Base-by-base conservation (phyloP, 2,888 invertebrate species). In the Pomacea canaliculata region DNA sequence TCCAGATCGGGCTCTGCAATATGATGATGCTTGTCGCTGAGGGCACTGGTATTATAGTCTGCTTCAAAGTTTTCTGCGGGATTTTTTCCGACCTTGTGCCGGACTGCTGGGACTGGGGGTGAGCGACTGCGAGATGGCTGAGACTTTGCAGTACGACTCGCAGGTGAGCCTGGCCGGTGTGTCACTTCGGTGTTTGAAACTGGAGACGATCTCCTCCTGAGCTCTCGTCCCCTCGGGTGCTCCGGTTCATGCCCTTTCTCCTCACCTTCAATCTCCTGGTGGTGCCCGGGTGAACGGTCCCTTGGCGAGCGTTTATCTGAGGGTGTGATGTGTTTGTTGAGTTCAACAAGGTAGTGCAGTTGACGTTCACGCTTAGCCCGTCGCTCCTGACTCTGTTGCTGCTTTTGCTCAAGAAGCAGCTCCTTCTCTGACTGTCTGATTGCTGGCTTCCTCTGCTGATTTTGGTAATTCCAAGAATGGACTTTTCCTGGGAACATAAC, bases 351-450 rank as follows among this genome's bases (percentile, higher is more conserved):
- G 62, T 84, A 84, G 73, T 86, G 78, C 46, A 90, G 78, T 78
- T 88, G 80, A 48, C 85, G 80, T 70, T 88, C 88, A 68, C 90
- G 78, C 71, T 84, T 82, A 27, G 83, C 74, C 67, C 84, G 79
- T 23, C 86, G 78, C 37, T 77, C 80, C 56, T 86, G 85, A 72
- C 85, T 83, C 66, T 83, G 82, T 63, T 81, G 73, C 70, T 82
- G 84, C 71, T 85, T 86, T 75, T 84, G 80, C 65, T 84, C 80
- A 80, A 83, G 87, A 76, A 85, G 85, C n/a, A 87, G 87, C 78
- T 90, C 90, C 76, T 82, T 85, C 78, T 89, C 89, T 0, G 90
- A 90, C 77, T 90, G 88, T 78, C 89, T 89, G 59, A 81, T 76
- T 60, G 76, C 59, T 3, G 83, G 79, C 73, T 80, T 83, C 77